phyloP scores from a whole-genome alignment of 2,888 invertebrate species.

The Ditula angustiorana region DNA sequence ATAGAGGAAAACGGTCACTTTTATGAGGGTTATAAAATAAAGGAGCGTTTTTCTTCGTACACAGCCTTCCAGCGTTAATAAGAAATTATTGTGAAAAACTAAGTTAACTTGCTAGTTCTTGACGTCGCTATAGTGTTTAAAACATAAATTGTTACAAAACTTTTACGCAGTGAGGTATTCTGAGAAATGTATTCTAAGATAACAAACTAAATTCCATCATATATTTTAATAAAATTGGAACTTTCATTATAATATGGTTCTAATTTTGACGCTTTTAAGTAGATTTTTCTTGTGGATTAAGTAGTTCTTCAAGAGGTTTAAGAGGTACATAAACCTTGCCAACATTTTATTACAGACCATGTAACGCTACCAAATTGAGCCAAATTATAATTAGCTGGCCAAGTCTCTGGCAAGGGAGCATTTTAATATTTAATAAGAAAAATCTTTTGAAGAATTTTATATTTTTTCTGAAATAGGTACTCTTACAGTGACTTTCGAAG shows the following conservation, averaged over 20 bases:
- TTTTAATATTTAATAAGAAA: constrained; percentile 4
- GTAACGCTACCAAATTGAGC: neutral
- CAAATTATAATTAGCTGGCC: constrained; percentile 13
- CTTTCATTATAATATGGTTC: neutral
- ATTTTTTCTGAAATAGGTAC: neutral
- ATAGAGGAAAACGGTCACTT: constrained; percentile 30
- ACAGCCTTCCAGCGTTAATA: constrained; percentile 18
- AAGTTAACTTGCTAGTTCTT: constrained; percentile 37
- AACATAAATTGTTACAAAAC: neutral
- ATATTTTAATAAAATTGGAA: neutral
- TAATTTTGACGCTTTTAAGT: too few species aligned
- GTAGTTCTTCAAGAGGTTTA: neutral
- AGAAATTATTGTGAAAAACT: constrained; percentile 39
- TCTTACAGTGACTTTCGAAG: neutral
- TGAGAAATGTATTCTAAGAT: neutral
- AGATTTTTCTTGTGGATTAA: neutral
- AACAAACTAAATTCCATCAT: too few species aligned
- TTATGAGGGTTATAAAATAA: constrained; percentile 38
- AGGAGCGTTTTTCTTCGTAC: constrained; percentile 20
- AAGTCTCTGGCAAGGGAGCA: neutral
- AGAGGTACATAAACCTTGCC: constrained; percentile 2
- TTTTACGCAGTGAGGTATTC: neutral
- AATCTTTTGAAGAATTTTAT: neutral
- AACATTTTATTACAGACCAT: neutral
- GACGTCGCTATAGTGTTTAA: neutral